Evolutionary conservation across 2,797 vertebrate genomes (phyloP).

Genomic region (Hipposideros larvatus): DNA sequence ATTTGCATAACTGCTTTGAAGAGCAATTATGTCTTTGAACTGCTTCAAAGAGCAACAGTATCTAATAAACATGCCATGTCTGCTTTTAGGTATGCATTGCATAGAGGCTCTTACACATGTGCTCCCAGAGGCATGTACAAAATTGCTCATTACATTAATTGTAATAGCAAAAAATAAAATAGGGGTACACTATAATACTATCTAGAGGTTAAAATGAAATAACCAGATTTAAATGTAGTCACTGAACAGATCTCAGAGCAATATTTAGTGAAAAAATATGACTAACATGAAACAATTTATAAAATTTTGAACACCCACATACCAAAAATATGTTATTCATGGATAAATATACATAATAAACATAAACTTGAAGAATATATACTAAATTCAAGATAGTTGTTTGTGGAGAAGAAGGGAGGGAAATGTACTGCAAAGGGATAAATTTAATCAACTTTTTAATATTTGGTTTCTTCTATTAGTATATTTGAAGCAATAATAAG

Average conservation of each 20-base stretch:
- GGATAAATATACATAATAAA: neutral
- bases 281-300: neutral
- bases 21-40: neutral
- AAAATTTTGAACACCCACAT: neutral
- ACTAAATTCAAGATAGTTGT: neutral
- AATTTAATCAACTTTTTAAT: neutral
- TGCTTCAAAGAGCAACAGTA: conserved; percentile 2
- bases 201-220: conserved; percentile 33
- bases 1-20: neutral
- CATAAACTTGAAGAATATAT: neutral
- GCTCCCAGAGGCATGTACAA: conserved; percentile 4
- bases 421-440: neutral
- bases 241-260: conserved; percentile 13
- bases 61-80: neutral
- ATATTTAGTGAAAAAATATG: neutral
- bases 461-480: conserved; percentile 33
- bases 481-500: conserved; percentile 33
- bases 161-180: conserved; percentile 22
- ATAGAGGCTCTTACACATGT: neutral
- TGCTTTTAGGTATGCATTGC: neutral
- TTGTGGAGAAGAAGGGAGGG: neutral
- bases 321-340: neutral
- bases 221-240: neutral
- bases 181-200: neutral
- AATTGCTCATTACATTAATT: conserved; percentile 17